Evolutionary conservation across 1,140 invertebrate genomes (phyloP).

Genomic region (Gryllus bimaculatus): DNA sequence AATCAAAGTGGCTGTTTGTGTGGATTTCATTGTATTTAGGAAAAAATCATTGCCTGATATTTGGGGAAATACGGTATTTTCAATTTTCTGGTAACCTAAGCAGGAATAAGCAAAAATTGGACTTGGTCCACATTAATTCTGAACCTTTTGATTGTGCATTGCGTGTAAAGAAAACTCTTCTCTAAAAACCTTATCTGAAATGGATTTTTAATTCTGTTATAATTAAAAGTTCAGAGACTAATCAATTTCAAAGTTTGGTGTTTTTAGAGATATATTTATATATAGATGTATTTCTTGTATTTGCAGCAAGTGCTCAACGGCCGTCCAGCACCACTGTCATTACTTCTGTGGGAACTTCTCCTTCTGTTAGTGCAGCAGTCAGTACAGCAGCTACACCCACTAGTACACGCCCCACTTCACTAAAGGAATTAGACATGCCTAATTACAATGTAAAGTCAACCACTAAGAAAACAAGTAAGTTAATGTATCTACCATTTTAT

Average conservation of each 20-base stretch:
- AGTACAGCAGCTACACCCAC: constrained; percentile 23
- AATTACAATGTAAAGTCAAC: constrained; percentile 29
- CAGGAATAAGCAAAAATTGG: background rate
- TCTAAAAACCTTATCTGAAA: no score
- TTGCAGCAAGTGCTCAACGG: constrained; percentile 19
- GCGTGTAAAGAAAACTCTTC: no score
- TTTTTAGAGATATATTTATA: background rate
- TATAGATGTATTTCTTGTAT: background rate
- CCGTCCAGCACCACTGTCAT: constrained; percentile 21
- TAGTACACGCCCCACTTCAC: constrained; percentile 23
- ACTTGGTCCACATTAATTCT: background rate
- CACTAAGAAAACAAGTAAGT: constrained; percentile 33
- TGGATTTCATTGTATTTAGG: no score
- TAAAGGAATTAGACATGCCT: constrained; percentile 28
- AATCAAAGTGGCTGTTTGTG: no score
- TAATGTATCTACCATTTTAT: background rate
- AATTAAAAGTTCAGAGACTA: background rate
- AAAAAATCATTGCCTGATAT: no score
- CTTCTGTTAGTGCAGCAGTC: constrained; percentile 20
- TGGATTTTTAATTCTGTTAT: no score
- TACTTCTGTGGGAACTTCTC: constrained; percentile 18
- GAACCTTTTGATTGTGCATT: no score
- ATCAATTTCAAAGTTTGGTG: background rate
- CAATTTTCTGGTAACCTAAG: background rate
- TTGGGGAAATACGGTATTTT: no score